Evolutionary conservation across 2,113 vertebrate species (phyloP), one percentile per base, ranked within the genome.

Genomic region (Meles meles): DNA sequence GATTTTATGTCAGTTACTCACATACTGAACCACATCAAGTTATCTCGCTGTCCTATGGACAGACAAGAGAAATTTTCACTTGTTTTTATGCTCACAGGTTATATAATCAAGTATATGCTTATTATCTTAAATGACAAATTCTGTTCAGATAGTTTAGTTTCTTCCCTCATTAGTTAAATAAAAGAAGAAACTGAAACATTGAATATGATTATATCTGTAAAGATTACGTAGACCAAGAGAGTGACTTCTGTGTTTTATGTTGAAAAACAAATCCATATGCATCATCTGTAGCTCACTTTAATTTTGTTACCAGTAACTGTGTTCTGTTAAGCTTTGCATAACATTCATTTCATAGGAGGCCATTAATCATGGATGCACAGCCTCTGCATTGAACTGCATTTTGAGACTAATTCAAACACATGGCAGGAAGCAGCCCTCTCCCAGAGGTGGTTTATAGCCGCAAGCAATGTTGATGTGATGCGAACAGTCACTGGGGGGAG

Each of bases 41-140:
- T 4, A 21, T 52, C 6, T n/a, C 3, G 2, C 21, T 67, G 61
- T 37, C 12, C 49, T 57, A 18, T 69, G 23, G 29, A 49, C 5
- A 25, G 27, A 57, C 23, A 85, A 39, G 31, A 23, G 17, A 39
- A 47, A 90, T 5, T 39, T 39, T 12, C 10, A 34, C 67, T 61
- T 90, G 14, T 57, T 63, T 47, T 39, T 63, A 25, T 31, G 25
- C 88, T 3, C 44, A 14, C 55, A 74, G 29, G 42, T 72, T 72
- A 80, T 37, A 20, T 76, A 44, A 89, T 55, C 83, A 23, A n/a
- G 11, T n/a, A 3, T 59, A n/a, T 59, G 15, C 84, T 31, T 92
- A 27, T 89, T 88, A 27, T 71, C 88, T 84, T 7, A 82, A 82
- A 42, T 76, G 74, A 76, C 37, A 79, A 14, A 52, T 87, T 76